Evolutionary conservation across 2,797 vertebrate species (phyloP).

Genomic region (Hoplostethus atlanticus): DNA sequence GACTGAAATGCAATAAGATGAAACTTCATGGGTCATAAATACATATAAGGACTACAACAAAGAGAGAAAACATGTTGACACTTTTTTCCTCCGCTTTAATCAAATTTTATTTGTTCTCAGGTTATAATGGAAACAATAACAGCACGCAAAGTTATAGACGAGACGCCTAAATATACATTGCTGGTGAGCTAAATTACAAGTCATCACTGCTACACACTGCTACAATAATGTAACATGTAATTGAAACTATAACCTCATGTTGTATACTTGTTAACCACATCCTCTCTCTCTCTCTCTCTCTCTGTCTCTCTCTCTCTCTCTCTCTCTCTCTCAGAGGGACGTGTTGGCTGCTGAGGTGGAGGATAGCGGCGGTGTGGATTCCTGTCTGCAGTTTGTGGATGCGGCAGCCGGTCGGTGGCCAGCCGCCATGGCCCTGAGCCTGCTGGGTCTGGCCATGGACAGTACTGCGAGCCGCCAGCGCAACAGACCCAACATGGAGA

Average conservation of each 20-base stretch:
- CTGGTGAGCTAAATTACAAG: conserved; percentile 74
- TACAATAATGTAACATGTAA: background rate
- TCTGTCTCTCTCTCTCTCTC: background rate
- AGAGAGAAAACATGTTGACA: too few species aligned
- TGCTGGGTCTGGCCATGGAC: conserved; percentile 73
- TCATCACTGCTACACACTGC: background rate
- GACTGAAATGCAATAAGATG: background rate
- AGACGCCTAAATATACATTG: conserved; percentile 66
- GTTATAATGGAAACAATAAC: conserved; percentile 85
- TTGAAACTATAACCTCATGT: background rate
- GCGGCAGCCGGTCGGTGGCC: conserved; percentile 72
- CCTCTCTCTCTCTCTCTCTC: background rate
- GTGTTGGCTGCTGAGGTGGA: conserved; percentile 73
- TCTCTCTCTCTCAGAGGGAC: conserved; percentile 68
- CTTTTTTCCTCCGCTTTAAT: background rate
- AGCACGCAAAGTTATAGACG: conserved; percentile 75
- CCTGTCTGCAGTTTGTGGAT: conserved; percentile 79
- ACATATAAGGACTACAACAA: too few species aligned
- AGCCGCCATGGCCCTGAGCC: conserved; percentile 59
- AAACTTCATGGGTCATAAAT: background rate
- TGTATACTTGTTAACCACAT: background rate
- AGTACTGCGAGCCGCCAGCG: conserved; percentile 65
- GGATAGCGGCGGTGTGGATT: conserved; percentile 76
- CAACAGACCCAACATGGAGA: conserved; percentile 74
- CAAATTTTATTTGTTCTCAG: conserved; percentile 51